Evolutionary conservation across 2,797 vertebrate species (phyloP), one percentile per base, ranked within the genome.

Genomic region (Paramormyrops hopkinsi): DNA sequence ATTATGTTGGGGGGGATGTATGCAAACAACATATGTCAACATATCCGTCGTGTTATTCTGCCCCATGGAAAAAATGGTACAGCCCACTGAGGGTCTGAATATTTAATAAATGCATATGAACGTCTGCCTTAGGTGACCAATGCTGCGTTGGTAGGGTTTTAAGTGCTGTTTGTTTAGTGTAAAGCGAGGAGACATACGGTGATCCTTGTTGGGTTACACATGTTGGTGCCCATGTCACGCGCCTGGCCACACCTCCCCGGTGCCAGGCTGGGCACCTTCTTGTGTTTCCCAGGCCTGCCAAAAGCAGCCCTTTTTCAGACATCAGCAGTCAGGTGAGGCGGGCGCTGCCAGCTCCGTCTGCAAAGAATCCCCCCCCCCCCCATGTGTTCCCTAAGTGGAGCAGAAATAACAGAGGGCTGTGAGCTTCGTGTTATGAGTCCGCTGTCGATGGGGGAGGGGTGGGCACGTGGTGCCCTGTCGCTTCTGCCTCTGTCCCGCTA

Each of bases 391-490:
- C 41, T 22, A n/a, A 53, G 83, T 69, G 69, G 82, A 53, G 69
- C 88, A 86, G 51, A 89, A 89, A 62, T 85, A 62, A 89, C 54
- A 48, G 29, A 46, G 54, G 62, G 84, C 6, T 29, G 65, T 33
- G 14, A 29, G 86, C 33, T 88, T 88, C 37, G 4, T 88, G 89
- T 88, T 90, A 37, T 53, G 46, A 89, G 62, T 89, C 25, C 14
- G 14, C 37, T 88, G 86, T 22, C 11, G 22, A 6, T 48, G 1
- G 29, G 73, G 19, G 69, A 9, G 48, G 46, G 82, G 2, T 29
- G 12, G 19, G 17, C 46, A 25, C 22, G 2, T 9, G 48, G 44
- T 14, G 83, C 22, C 9, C 44, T 29, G 65, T 33, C 1, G 48
- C 11, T 46, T 54, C 1, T 53, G 6, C 51, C 37, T 54, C 53